These are phyloP conservation scores for Drosophila ogumai DNA, from an alignment of 1,140 invertebrate species.

Conservation along the genomic window DNA sequence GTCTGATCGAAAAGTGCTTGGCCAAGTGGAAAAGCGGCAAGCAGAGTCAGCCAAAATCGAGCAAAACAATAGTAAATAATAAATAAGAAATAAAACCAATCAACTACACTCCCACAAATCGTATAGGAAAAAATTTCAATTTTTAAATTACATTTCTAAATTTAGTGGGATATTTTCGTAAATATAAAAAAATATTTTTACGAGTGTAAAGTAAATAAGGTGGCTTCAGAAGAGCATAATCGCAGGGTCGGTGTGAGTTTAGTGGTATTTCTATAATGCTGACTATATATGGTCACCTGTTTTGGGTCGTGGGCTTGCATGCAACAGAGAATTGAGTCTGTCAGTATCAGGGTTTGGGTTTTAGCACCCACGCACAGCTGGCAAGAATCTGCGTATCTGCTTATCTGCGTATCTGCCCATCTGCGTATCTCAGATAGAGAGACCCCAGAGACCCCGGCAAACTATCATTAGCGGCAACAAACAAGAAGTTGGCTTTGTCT, in stretches of 20 bases:
- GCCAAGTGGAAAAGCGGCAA: conserved; percentile 9
- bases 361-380: conserved; percentile 11
- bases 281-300: conserved; percentile 20
- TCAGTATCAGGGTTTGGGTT: neutral
- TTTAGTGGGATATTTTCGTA: too few relatives aligned
- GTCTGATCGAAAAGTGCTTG: conserved; percentile 16
- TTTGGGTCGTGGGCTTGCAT: neutral
- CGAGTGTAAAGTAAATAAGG: neutral
- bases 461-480: conserved; percentile 67
- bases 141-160: too few relatives aligned
- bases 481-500: conserved; percentile 66
- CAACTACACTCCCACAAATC: neutral
- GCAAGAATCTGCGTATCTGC: conserved; percentile 22
- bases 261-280: neutral
- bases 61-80: conserved; percentile 5
- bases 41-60: conserved; percentile 8
- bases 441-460: conserved; percentile 8
- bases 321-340: neutral
- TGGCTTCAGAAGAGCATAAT: neutral
- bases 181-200: too few relatives aligned
- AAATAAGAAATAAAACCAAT: neutral
- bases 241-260: neutral
- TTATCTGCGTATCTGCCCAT: conserved; percentile 9
- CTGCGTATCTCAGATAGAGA: conserved; percentile 33
- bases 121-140: too few relatives aligned